These are phyloP conservation scores for Eretmocerus hayati DNA, from an alignment of 2,888 invertebrate genomes.

Conservation along the genomic window DNA sequence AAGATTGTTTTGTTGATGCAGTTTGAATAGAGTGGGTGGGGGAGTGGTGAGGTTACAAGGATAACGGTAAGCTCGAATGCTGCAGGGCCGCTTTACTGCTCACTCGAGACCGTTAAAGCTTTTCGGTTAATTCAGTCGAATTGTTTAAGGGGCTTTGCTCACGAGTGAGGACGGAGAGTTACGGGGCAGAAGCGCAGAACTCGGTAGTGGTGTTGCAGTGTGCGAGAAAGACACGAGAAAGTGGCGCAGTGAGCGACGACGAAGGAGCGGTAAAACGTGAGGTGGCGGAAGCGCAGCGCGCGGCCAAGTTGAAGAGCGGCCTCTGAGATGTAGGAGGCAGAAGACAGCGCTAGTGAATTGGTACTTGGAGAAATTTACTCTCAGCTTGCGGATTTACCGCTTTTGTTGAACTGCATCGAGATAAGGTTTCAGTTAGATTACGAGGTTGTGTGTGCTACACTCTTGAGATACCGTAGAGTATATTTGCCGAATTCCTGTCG, in stretches of 20 bases:
- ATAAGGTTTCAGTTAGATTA: neutral
- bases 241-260: neutral
- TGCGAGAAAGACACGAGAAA: too few species aligned
- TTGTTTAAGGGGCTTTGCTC: neutral
- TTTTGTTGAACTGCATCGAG: neutral
- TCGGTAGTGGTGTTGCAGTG: too few species aligned
- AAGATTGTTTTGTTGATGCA: constrained; percentile 7
- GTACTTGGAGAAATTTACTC: neutral
- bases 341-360: neutral
- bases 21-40: too few species aligned
- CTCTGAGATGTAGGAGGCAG: neutral
- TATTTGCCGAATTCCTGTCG: too few species aligned
- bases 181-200: too few species aligned
- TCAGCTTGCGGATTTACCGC: neutral
- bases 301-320: neutral
- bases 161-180: too few species aligned
- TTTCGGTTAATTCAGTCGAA: neutral
- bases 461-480: too few species aligned
- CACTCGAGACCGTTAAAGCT: neutral
- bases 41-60: too few species aligned
- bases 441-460: too few species aligned
- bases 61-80: too few species aligned
- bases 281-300: neutral
- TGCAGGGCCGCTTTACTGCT: neutral
- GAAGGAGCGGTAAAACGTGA: neutral